phyloP scores from a whole-genome alignment of 1,140 invertebrate species.

The Trichonephila clavipes region DNA sequence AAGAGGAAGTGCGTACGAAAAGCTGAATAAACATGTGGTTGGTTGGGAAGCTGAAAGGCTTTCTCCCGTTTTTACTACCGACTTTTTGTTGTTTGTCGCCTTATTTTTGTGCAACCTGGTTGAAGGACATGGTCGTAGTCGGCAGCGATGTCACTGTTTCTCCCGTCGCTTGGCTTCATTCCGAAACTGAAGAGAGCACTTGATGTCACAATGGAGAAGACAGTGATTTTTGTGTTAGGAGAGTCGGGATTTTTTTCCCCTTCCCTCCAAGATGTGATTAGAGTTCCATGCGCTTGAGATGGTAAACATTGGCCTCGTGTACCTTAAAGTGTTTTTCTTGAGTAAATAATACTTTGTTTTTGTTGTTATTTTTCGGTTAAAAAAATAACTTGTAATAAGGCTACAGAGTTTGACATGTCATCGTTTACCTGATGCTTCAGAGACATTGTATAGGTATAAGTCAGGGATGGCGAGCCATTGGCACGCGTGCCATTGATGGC shows the following conservation, averaged over 20 bases:
- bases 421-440: too few species aligned
- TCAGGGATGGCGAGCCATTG: too few species aligned
- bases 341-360: too few species aligned
- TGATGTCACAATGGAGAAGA: not conserved
- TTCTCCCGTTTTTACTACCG: not conserved
- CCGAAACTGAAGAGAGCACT: not conserved
- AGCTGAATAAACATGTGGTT: conserved; percentile 43
- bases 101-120: conserved; percentile 23
- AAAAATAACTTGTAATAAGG: too few species aligned
- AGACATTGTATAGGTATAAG: too few species aligned
- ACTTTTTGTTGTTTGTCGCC: not conserved
- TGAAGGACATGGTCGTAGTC: conserved; percentile 16
- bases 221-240: not conserved
- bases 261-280: too few species aligned
- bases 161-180: conserved; percentile 13
- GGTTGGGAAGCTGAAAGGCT: not conserved
- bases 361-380: too few species aligned
- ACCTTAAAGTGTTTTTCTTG: too few species aligned
- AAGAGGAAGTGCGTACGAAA: conserved; percentile 49
- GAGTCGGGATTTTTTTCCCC: too few species aligned
- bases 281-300: not conserved
- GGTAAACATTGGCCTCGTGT: not conserved
- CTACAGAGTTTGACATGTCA: too few species aligned
- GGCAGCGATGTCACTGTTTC: conserved; percentile 31
- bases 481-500: too few species aligned